These are phyloP conservation scores for Hoplodrina blanda DNA, from an alignment of 2,888 invertebrate genomes.

Conservation along the genomic window DNA sequence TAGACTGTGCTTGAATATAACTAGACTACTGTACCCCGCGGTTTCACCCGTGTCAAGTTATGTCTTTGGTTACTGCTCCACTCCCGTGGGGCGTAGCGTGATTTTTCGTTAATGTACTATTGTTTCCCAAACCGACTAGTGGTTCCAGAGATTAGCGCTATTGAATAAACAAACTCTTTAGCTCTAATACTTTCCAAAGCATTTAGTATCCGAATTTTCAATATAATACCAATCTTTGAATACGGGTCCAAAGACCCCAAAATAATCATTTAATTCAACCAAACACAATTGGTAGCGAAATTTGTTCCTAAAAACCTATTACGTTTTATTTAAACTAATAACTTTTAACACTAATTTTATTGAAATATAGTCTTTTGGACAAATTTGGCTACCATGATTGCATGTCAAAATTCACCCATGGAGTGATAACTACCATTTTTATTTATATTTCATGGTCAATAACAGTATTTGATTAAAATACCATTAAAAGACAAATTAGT, in stretches of 20 bases:
- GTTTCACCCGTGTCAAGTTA: too few relatives aligned
- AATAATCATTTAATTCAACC: conserved; percentile 63
- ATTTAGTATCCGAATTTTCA: too few relatives aligned
- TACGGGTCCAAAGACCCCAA: conserved; percentile 40
- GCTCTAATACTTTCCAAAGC: too few relatives aligned
- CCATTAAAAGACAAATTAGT: conserved; percentile 17
- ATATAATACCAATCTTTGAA: too few relatives aligned
- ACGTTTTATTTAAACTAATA: conserved; percentile 56
- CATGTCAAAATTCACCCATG: conserved; percentile 72
- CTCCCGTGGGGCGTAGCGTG: too few relatives aligned
- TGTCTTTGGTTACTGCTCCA: too few relatives aligned
- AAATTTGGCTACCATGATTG: conserved; percentile 85
- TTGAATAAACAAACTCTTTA: too few relatives aligned
- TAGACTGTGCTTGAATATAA: too few relatives aligned
- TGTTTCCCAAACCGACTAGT: too few relatives aligned
- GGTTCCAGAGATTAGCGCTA: too few relatives aligned
- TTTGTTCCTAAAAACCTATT: conserved; percentile 71
- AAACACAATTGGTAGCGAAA: conserved; percentile 84
- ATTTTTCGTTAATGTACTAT: too few relatives aligned
- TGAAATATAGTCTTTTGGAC: conserved; percentile 87
- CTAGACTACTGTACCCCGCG: too few relatives aligned
- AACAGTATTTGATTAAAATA: conserved; percentile 26
- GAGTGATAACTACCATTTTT: conserved; percentile 55
- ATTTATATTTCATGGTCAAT: conserved; percentile 50
- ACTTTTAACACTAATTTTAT: conserved; percentile 56